Evolutionary conservation across 1,140 invertebrate species (phyloP).

Genomic region (Drosophila nigromelanica): DNA sequence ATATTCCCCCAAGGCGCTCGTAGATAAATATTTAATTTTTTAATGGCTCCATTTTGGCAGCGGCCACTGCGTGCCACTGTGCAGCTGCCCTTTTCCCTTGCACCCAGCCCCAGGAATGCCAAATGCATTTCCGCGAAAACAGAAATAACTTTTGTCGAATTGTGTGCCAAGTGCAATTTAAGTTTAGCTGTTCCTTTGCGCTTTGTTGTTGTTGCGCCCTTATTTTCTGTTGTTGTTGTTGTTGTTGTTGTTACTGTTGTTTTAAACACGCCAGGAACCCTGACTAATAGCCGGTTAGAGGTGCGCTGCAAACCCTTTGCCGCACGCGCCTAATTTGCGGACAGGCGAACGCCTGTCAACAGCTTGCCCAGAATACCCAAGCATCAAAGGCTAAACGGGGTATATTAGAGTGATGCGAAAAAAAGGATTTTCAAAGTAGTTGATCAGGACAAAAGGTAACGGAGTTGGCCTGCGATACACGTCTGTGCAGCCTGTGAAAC

Average conservation of each 20-base stretch:
- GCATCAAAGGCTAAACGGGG: neutral
- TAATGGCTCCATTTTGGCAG: neutral
- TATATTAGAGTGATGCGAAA: too few relatives aligned
- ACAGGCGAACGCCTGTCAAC: conserved; percentile 16
- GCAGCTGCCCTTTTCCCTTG: neutral
- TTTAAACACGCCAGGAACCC: neutral
- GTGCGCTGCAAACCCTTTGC: conserved; percentile 25
- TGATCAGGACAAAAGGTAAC: too few relatives aligned
- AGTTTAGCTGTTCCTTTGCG: conserved; percentile 1
- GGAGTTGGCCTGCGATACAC: too few relatives aligned
- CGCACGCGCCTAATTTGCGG: conserved; percentile 42
- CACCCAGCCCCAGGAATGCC: neutral
- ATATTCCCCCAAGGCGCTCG: neutral
- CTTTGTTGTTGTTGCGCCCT: conserved; percentile 18
- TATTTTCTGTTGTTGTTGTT: conserved; percentile 14
- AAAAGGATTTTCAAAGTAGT: too few relatives aligned
- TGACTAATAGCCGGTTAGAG: conserved; percentile 1
- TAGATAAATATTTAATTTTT: neutral
- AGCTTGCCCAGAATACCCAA: conserved; percentile 14
- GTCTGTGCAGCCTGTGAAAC: neutral
- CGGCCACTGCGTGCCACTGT: neutral
- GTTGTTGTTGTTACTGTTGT: conserved; percentile 20
- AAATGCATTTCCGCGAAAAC: conserved; percentile 12
- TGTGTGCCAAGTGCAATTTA: conserved; percentile 25
- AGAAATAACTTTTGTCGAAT: neutral